Conservation (phyloP, 1,140 invertebrate species). For the Halesus radiatus region DNA sequence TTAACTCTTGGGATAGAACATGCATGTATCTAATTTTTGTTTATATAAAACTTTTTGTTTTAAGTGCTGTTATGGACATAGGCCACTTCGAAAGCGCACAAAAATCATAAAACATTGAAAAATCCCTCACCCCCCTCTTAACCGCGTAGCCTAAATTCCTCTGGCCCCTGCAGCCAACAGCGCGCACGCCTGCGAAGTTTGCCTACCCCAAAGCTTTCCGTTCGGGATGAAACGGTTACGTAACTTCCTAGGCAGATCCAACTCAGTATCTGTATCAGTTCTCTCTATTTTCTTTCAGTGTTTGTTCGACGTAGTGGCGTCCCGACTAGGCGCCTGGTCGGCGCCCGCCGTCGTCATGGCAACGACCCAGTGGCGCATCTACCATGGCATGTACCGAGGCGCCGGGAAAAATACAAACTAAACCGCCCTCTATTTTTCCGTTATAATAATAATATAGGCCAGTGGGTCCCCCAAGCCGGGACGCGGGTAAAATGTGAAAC, state of each 20-base stretch:
- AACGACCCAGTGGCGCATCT: slow-evolving; percentile 42
- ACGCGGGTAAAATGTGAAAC: slow-evolving; percentile 9
- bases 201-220: too few species aligned
- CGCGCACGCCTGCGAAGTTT: not conserved
- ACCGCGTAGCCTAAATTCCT: too few species aligned
- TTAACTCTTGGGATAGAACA: too few species aligned
- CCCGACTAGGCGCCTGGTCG: slow-evolving; percentile 34
- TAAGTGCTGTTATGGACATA: too few species aligned
- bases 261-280: not conserved
- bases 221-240: too few species aligned
- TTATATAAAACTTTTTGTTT: too few species aligned
- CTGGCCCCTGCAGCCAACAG: not conserved
- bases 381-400: not conserved
- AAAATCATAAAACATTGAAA: too few species aligned
- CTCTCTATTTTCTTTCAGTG: slow-evolving; percentile 3
- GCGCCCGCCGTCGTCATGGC: slow-evolving; percentile 46
- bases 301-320: not conserved
- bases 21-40: too few species aligned
- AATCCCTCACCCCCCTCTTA: too few species aligned
- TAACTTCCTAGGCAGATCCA: too few species aligned
- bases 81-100: too few species aligned
- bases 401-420: not conserved
- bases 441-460: slow-evolving; percentile 27
- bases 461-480: not conserved
- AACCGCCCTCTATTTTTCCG: not conserved